Base-by-base conservation (phyloP, 1,140 invertebrate genomes). In the Thereuonema tuberculata region DNA sequence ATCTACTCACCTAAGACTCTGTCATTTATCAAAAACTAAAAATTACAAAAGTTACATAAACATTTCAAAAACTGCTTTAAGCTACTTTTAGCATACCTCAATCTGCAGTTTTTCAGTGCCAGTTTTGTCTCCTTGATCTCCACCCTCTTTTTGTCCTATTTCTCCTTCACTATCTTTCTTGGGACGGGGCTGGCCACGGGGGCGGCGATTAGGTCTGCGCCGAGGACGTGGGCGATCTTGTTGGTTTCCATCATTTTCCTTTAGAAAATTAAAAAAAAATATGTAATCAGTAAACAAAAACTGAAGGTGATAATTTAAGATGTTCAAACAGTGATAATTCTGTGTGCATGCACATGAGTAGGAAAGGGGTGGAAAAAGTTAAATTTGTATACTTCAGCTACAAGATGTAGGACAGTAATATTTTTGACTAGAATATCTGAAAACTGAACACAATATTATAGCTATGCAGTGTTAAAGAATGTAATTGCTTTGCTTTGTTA, bases 191-290 rank as follows among this genome's bases (percentile, higher is more conserved):
- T 3, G 56, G 46, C 56, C 56, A 56, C 58, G 58, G 17, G 58
- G 58, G 26, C 25, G 58, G 3, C 58, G 58, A 50, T 20, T 49
- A 27, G 21, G 21, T 31, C 48, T 27, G 2, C 47, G n/a, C 15
- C 58, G 58, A 25, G 58, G 49, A 12, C 25, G 53, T 55, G 26
- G 58, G 14, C 24, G 58, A 20, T 58, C n/a, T 54, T n/a, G 9
- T 26, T 43, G 58, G 17, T 24, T 59, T 3, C 58, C 58, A 25
- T 59, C 58, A 24, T 59, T 59, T 53, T 59, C 58, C 58, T 59
- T 3, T 24, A 27, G 21, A 3, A 23, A 5, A 24, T 58, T 58
- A 59, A 55, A 9, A 9, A 26, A 55, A 21, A 21, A 21, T 21
- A 12, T 12, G 5, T 50, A 50, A 50, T 12, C 17, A 5, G 5